Base-by-base conservation (phyloP, 2,888 invertebrate genomes). In the Eremobia ochroleuca region DNA sequence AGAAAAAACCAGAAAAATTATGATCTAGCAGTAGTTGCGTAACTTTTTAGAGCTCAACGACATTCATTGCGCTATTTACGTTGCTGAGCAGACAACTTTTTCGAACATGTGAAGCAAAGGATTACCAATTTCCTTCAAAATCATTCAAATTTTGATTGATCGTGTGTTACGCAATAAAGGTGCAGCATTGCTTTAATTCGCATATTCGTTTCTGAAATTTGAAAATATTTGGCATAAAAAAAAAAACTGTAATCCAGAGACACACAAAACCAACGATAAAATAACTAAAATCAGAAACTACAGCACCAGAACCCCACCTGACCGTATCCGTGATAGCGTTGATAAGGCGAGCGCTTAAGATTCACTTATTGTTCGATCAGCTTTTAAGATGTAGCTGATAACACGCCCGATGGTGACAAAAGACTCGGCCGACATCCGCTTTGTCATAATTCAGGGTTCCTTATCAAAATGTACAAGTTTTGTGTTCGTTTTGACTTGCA, bases 341-440 rank as follows among this genome's bases (percentile, higher is more conserved):
- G 96, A 96, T 96, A 96, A 95, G 93, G 88, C 84, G 87, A 94
- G 92, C 95, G 93, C 96, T 96, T 95, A 95, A 95, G 95, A 95
- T 95, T 96, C 95, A 95, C 94, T 96, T 95, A 95, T 96, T 96
- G 96, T 96, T 95, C 94, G 91, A 91, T 87, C 89, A 93, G 91
- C 96, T 96, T 94, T 96, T 96, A 95, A 96, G 96, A 96, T 96
- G 92, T 79, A 55, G 87, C 85, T 88, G 96, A 96, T 96, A 96
- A 83, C 65, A 91, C 88, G 76, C 78, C 85, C 93, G 95, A 96
- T 96, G 96, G 95, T 96, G 96, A 96, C 96, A 96, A 96, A 96
- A 93, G 95, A 94, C 87, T 91, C 89, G 91, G 90, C 93, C 90
- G 93, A 91, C 93, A 89, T 85, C 80, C 88, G 90, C 94, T 95